Evolutionary conservation across 2,888 invertebrate genomes (phyloP).

Genomic region (Tipula vernalis): DNA sequence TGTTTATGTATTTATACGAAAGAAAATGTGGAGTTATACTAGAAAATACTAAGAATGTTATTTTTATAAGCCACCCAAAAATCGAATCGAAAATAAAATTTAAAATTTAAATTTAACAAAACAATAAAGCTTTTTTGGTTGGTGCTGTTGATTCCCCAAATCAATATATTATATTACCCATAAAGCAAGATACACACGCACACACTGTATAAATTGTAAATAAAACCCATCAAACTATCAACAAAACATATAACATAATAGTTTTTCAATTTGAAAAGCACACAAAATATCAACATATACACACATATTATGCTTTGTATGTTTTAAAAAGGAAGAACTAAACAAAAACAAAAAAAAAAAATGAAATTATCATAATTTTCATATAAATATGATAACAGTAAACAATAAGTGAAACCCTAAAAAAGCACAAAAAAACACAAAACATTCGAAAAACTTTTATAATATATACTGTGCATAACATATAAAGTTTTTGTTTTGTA

Average conservation of each 20-base stretch:
- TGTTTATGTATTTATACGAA: too few species aligned
- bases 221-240: not conserved
- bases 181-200: not conserved
- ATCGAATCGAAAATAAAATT: too few species aligned
- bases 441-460: not conserved
- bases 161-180: not conserved
- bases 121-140: not conserved
- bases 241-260: not conserved
- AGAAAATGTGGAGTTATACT: too few species aligned
- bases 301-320: not conserved
- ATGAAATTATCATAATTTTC: not conserved
- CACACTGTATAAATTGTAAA: not conserved
- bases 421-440: not conserved
- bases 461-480: not conserved
- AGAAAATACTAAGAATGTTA: too few species aligned
- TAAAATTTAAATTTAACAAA: too few species aligned
- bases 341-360: not conserved
- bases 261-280: not conserved
- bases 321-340: not conserved
- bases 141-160: not conserved
- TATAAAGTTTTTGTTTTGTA: not conserved
- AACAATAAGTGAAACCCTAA: not conserved
- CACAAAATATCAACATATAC: not conserved
- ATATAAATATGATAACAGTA: not conserved
- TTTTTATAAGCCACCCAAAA: too few species aligned